Evolutionary conservation across 2,888 invertebrate genomes (phyloP), one percentile per base, ranked within the genome.

Genomic region (Xestia c-nigrum): DNA sequence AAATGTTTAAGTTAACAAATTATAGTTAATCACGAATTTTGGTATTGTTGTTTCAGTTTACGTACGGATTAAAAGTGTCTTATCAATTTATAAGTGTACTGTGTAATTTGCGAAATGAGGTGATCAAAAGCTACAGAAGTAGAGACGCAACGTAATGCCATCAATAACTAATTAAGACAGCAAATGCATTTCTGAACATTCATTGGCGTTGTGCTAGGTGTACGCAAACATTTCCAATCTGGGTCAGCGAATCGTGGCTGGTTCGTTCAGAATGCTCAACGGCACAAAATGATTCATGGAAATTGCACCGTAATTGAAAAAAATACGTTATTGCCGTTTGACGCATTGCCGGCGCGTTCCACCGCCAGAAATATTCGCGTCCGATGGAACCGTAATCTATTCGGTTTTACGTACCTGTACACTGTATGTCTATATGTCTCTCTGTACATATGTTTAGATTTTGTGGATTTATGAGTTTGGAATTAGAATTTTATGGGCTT

Each of bases 281-380:
- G 93, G 92, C 89, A 92, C 92, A 92, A 94, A 93, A 94, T 95
- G 95, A 96, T 95, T 95, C 95, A 96, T 95, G 94, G 93, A 94
- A 94, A 95, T 96, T 95, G 96, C 94, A 93, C 90, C 89, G 95
- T 95, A 95, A 96, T 96, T 95, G 95, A 95, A 96, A 95, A 95
- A 95, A 95, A 96, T 94, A 95, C 95, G 94, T 95, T 95, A 95
- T 95, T 94, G 94, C 94, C 91, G 90, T 94, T 94, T 95, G 95
- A 95, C 93, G 94, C 93, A 94, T 95, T 93, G 94, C 93, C 90
- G 88, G 91, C 89, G 91, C 91, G 91, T 89, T 90, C 89, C 85
- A 91, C 89, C 90, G 85, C 89, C 87, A 82, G 86, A 87, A 88
- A 88, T 88, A 88, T 90, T 91, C 89, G 86, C 88, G 89, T 89